Conservation (phyloP, 2,888 invertebrate genomes). For the Embidobia sp. region DNA sequence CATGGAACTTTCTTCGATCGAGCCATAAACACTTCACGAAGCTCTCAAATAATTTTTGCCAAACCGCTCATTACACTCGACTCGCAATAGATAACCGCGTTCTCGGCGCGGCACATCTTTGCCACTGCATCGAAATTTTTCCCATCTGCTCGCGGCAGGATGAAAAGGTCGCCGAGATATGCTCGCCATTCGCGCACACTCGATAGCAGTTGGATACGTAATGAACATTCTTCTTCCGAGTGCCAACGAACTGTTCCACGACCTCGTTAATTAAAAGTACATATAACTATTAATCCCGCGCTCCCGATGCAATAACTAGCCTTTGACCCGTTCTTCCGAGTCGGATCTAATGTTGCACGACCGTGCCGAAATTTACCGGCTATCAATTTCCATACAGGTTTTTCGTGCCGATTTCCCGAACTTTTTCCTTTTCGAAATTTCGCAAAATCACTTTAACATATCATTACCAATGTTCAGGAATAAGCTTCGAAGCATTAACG, state of each 20-base stretch:
- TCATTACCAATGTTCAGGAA: no score
- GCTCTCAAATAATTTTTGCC: neutral
- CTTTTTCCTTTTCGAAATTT: neutral
- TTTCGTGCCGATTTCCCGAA: neutral
- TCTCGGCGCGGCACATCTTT: neutral
- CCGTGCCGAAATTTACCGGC: constrained; percentile 8
- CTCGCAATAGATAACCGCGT: neutral
- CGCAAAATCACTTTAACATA: neutral
- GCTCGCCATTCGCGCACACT: constrained; percentile 30
- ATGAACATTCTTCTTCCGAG: constrained; percentile 36
- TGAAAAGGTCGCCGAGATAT: constrained; percentile 25
- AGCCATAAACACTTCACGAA: neutral
- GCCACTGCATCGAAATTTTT: constrained; percentile 6
- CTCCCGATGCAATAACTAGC: constrained; percentile 19
- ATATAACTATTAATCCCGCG: constrained; percentile 28
- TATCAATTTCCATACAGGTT: neutral
- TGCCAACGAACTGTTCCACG: constrained; percentile 37
- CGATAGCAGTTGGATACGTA: constrained; percentile 24
- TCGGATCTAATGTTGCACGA: constrained; percentile 12
- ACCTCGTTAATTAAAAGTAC: constrained; percentile 46
- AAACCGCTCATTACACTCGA: constrained; percentile 3
- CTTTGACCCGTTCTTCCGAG: constrained; percentile 16
- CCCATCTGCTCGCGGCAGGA: constrained; percentile 4
- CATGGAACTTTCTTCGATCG: constrained; percentile 1
- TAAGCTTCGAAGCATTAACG: neutral